Evolutionary conservation across 2,888 invertebrate species (phyloP), one percentile per base, ranked within the genome.

Genomic region (Euplexia lucipara): DNA sequence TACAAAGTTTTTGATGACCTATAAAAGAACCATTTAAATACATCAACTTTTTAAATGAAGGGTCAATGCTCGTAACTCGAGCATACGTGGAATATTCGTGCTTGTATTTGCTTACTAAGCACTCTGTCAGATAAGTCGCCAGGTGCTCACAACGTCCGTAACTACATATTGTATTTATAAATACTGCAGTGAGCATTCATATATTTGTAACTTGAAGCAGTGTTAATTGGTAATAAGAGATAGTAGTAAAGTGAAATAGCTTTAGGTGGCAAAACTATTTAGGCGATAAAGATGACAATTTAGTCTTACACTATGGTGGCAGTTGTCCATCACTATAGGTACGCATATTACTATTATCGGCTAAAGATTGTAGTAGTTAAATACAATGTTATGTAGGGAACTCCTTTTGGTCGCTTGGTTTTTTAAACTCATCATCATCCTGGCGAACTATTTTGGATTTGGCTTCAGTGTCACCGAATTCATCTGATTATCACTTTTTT

Each of bases 51-150:
- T 14, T 26, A 47, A 20, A 37, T 56, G 18, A 22, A 22, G 34
- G 73, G 57, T 72, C 66, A 77, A 30, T 73, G 57, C 32, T 49
- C 65, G 57, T 71, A 73, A 64, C 35, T 32, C 9, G 76, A 70
- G 39, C 12, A 48, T 5, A 45, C 16, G 26, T 26, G 7, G 16
- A 44, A 52, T 22, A n/a, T 56, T 18, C 18, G 14, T 49, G 49
- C 41, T 41, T 34, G 49, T n/a, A 54, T 42, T 18, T 42, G 66
- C 53, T 58, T 54, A 47, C 1, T 9, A 37, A 54, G 66, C 66
- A n/a, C n/a, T n/a, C n/a, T n/a, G n/a, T n/a, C n/a, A 51, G 6
- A 41, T 54, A 26, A 26, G 26, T 14, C 2, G 22, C n/a, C 64
- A 72, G 56, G 77, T 72, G 77, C 30, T 52, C n/a, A 34, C 32